Percentiles rank a stretch among this genome's conserved stretches.
These are phyloP conservation scores for Fragum whitleyi DNA, from an alignment of 2,888 invertebrate genomes.

Conservation along the genomic window DNA sequence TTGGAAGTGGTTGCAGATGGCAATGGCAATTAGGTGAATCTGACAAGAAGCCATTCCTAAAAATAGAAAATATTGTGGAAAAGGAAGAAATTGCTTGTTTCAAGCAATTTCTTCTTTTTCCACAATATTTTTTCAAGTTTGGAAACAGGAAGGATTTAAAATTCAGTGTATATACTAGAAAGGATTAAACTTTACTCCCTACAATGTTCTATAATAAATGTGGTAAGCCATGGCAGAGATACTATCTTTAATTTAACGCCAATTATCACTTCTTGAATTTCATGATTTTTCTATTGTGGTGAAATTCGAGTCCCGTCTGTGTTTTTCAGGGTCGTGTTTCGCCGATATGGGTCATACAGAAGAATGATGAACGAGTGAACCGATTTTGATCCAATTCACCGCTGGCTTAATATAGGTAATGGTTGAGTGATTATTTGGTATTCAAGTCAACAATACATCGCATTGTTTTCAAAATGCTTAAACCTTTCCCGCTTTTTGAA, in stretches of 20 bases:
- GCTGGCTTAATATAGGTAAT: slow-evolving; percentile 28
- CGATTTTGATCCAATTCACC: slow-evolving; percentile 12
- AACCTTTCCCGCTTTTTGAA: too few relatives aligned
- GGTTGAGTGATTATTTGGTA: slow-evolving; percentile 43
- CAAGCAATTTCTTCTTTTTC: too few relatives aligned
- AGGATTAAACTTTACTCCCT: not conserved
- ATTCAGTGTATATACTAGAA: too few relatives aligned
- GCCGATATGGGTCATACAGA: slow-evolving; percentile 17
- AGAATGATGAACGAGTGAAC: slow-evolving; percentile 17
- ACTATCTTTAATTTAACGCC: slow-evolving; percentile 24
- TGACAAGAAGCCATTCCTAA: too few relatives aligned
- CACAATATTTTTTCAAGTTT: too few relatives aligned
- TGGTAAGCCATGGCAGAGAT: not conserved
- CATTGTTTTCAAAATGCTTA: slow-evolving; percentile 56
- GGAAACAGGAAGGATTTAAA: too few relatives aligned
- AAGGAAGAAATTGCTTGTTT: too few relatives aligned
- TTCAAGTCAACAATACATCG: slow-evolving; percentile 46
- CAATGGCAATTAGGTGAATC: not conserved
- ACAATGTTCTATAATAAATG: not conserved
- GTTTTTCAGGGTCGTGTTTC: slow-evolving; percentile 19
- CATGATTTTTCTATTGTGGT: slow-evolving; percentile 36
- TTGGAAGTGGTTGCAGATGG: too few relatives aligned
- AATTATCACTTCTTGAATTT: slow-evolving; percentile 29
- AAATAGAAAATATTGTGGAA: too few relatives aligned
- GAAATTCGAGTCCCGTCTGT: slow-evolving; percentile 39